Evolutionary conservation across 2,797 vertebrate genomes (phyloP).

Genomic region (Mus caroli): DNA sequence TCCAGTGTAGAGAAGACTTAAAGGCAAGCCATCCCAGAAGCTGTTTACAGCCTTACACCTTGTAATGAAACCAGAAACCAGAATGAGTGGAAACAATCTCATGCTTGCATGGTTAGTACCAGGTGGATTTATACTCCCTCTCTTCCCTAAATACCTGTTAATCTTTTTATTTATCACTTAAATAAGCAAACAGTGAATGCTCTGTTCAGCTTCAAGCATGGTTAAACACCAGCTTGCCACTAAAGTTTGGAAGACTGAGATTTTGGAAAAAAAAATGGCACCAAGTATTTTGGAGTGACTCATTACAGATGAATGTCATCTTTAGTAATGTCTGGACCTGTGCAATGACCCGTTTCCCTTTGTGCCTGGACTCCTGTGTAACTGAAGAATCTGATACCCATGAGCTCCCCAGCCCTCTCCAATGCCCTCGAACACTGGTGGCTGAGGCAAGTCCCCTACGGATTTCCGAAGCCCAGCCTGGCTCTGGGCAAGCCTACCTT

Average conservation of each 20-base stretch:
- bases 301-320: conserved; percentile 27
- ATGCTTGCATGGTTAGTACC: conserved; percentile 37
- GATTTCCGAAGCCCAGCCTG: fast-evolving
- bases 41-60: conserved; percentile 42
- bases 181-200: conserved; percentile 64
- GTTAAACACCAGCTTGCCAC: conserved; percentile 31
- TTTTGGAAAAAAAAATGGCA: conserved; percentile 53
- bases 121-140: conserved; percentile 19
- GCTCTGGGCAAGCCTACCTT: conserved; percentile 89
- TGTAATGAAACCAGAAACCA: conserved; percentile 51
- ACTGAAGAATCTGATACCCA: neutral
- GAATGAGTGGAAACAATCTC: conserved; percentile 61
- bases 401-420: neutral
- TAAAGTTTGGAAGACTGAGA: conserved; percentile 55
- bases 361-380: neutral
- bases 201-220: conserved; percentile 40
- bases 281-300: conserved; percentile 13
- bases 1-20: neutral
- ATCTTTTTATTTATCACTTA: conserved; percentile 73
- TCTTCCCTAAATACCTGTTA: conserved; percentile 65
- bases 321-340: conserved; percentile 16
- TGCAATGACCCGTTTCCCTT: neutral
- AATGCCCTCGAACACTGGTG: neutral
- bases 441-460: neutral
- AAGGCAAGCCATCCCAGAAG: neutral